These are phyloP conservation scores for Argyresthia goedartella DNA, from an alignment of 2,888 invertebrate genomes.

Conservation along the genomic window DNA sequence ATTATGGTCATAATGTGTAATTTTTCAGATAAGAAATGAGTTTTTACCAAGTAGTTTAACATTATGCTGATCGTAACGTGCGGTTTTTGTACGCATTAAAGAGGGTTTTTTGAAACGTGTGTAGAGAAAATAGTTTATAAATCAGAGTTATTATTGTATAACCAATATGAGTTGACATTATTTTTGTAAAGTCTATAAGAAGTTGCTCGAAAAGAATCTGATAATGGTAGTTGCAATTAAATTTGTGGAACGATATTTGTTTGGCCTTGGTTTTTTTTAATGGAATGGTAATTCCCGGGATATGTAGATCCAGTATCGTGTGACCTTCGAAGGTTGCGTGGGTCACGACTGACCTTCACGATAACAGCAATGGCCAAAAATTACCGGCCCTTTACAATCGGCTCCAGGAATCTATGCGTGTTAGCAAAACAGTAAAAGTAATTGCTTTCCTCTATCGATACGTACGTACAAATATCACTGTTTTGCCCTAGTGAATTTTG, in stretches of 20 bases:
- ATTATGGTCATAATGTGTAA: no score
- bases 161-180: slow-evolving; percentile 29
- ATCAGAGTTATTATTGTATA: slow-evolving; percentile 4
- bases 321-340: slow-evolving; percentile 12
- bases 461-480: no score
- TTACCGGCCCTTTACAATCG: no score
- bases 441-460: no score
- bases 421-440: no score
- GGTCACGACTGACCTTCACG: slow-evolving; percentile 19
- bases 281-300: neutral
- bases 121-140: neutral
- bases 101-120: no score
- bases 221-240: neutral
- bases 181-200: slow-evolving; percentile 18
- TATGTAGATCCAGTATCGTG: neutral
- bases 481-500: no score
- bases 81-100: no score
- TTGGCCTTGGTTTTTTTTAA: neutral
- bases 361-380: neutral
- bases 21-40: no score
- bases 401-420: no score
- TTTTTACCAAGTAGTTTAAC: no score
- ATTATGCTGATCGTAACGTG: no score
- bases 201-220: neutral
- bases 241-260: neutral